Percentiles rank a stretch among this genome's conserved stretches.
phyloP scores from a whole-genome alignment of 2,113 vertebrate genomes.

The Hypomesus transpacificus region DNA sequence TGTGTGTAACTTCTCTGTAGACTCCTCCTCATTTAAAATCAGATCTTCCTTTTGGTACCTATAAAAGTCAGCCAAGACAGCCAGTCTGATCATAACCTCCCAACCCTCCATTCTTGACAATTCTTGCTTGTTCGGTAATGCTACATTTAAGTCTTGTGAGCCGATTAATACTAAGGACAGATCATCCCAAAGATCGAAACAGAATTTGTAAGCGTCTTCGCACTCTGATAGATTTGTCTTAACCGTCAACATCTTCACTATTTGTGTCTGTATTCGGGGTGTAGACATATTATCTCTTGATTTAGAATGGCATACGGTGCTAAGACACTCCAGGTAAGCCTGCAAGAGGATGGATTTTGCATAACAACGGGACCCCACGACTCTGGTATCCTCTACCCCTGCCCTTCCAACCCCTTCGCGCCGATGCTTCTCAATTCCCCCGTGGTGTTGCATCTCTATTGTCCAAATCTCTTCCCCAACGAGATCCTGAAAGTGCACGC shows the following conservation, averaged over 20 bases:
- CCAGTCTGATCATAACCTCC: background rate
- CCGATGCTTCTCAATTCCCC: background rate
- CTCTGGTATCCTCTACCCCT: too few relatives aligned
- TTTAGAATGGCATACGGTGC: background rate
- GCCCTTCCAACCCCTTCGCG: too few relatives aligned
- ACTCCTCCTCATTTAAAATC: background rate
- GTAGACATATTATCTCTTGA: background rate
- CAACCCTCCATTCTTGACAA: background rate
- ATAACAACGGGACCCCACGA: too few relatives aligned
- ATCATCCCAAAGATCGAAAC: background rate
- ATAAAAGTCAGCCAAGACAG: background rate
- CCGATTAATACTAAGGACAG: background rate
- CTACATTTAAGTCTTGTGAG: background rate
- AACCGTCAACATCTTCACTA: background rate
- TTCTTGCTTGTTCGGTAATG: background rate
- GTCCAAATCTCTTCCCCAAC: background rate
- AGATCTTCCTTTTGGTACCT: background rate
- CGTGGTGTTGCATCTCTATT: slow-evolving; percentile 1
- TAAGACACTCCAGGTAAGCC: background rate
- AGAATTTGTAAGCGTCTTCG: background rate
- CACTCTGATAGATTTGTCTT: background rate
- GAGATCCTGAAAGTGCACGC: background rate
- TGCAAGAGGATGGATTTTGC: slow-evolving; percentile 2
- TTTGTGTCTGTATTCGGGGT: background rate
- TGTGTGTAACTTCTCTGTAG: background rate